Evolutionary conservation across 1,140 invertebrate genomes (phyloP).

Genomic region (Melitaea cinxia): DNA sequence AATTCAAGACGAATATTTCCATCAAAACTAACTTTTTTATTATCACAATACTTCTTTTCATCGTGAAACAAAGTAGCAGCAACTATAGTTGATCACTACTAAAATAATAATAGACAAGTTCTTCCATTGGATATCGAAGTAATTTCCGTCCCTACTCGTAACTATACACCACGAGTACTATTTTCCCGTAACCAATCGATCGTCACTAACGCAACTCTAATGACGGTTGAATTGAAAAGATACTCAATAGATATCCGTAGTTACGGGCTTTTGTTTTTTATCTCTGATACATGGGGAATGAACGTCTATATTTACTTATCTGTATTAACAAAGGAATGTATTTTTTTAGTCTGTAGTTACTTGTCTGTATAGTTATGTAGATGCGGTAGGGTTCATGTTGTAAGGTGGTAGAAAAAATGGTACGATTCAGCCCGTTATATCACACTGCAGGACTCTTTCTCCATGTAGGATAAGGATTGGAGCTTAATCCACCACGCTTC

Average conservation of each 20-base stretch:
- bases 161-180: neutral
- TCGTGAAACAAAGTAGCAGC: neutral
- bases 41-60: no score
- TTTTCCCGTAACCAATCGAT: slow-evolving; percentile 25
- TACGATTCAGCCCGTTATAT: no score
- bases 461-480: no score
- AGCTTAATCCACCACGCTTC: no score
- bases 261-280: slow-evolving; percentile 25
- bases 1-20: no score
- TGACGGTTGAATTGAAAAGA: slow-evolving; percentile 34
- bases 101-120: neutral
- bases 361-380: no score
- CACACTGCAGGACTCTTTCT: no score
- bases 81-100: neutral
- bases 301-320: neutral
- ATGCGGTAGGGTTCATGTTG: no score
- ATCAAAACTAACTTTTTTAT: no score
- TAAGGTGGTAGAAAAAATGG: no score
- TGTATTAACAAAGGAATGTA: neutral
- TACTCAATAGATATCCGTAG: slow-evolving; percentile 7
- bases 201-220: slow-evolving; percentile 30
- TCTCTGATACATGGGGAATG: neutral
- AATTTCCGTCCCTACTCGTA: neutral
- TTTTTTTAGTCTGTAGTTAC: neutral
- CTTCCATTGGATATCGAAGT: slow-evolving; percentile 1